These are phyloP conservation scores for Epinephelus awoara DNA, from an alignment of 2,797 vertebrate species.

Conservation along the genomic window DNA sequence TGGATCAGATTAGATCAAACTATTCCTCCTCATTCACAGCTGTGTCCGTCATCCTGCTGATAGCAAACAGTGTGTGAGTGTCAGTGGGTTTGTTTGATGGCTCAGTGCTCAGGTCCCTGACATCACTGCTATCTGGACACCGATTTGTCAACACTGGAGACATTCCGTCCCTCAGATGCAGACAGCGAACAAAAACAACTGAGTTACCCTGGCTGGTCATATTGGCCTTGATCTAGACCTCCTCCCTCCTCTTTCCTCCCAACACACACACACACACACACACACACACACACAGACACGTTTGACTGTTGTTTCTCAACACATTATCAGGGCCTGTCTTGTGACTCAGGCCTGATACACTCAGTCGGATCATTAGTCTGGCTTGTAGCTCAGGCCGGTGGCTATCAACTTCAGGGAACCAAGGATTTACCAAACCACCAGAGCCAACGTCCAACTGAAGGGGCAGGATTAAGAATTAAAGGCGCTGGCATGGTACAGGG, in stretches of 20 bases:
- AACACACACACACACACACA: constrained; percentile 10
- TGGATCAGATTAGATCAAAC: neutral
- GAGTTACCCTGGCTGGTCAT: constrained; percentile 28
- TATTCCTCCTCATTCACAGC: neutral
- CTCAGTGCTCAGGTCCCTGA: constrained; percentile 74
- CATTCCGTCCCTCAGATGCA: constrained; percentile 76
- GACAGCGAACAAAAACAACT: constrained; percentile 73
- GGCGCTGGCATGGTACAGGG: no score
- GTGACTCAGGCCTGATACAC: neutral
- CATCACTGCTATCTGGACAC: constrained; percentile 69
- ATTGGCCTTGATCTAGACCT: constrained; percentile 73
- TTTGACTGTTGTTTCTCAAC: neutral
- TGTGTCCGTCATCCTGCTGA: neutral
- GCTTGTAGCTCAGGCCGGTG: no score
- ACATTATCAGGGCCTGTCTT: neutral
- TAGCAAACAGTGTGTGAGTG: constrained; percentile 4
- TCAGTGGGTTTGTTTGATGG: constrained; percentile 12
- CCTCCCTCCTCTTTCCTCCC: neutral
- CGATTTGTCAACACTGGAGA: constrained; percentile 67
- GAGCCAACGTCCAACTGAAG: no score
- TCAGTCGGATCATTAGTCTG: neutral
- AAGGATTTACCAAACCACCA: no score
- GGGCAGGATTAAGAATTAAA: no score
- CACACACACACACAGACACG: neutral
- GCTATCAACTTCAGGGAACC: no score